These are phyloP conservation scores for Acrossocheilus wenchowensis DNA, from an alignment of 2,797 vertebrate genomes.

Conservation along the genomic window DNA sequence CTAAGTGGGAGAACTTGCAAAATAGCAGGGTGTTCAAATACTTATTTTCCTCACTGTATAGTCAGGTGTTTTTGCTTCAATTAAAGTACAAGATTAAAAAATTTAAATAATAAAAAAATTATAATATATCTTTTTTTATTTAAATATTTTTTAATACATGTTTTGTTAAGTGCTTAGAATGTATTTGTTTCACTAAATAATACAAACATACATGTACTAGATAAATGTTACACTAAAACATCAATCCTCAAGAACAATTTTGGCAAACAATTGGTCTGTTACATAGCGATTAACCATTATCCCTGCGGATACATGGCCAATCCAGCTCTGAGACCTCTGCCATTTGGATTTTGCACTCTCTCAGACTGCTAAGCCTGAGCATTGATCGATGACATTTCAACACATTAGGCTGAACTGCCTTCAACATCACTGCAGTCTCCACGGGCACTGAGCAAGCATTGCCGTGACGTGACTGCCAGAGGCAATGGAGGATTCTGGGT, in stretches of 20 bases:
- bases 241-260: slow-evolving; percentile 24
- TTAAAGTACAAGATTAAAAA: neutral
- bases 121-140: neutral
- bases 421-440: slow-evolving; percentile 32
- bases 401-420: slow-evolving; percentile 45
- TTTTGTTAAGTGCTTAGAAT: neutral
- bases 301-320: slow-evolving; percentile 14
- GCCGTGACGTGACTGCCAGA: slow-evolving; percentile 42
- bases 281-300: slow-evolving; percentile 22
- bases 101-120: too few relatives aligned
- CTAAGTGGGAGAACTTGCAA: too few relatives aligned
- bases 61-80: neutral
- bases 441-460: slow-evolving; percentile 30
- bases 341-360: slow-evolving; percentile 46
- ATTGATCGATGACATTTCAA: slow-evolving; percentile 56
- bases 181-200: neutral
- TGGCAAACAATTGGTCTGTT: slow-evolving; percentile 16
- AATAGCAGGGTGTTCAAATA: too few relatives aligned
- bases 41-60: too few relatives aligned
- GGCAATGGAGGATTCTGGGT: slow-evolving; percentile 33
- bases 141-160: neutral
- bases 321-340: slow-evolving; percentile 38
- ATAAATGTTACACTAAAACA: slow-evolving; percentile 8
- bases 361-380: slow-evolving; percentile 30
- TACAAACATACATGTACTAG: neutral